These are phyloP conservation scores for Pomacea canaliculata DNA, from an alignment of 2,888 invertebrate species.

Conservation along the genomic window DNA sequence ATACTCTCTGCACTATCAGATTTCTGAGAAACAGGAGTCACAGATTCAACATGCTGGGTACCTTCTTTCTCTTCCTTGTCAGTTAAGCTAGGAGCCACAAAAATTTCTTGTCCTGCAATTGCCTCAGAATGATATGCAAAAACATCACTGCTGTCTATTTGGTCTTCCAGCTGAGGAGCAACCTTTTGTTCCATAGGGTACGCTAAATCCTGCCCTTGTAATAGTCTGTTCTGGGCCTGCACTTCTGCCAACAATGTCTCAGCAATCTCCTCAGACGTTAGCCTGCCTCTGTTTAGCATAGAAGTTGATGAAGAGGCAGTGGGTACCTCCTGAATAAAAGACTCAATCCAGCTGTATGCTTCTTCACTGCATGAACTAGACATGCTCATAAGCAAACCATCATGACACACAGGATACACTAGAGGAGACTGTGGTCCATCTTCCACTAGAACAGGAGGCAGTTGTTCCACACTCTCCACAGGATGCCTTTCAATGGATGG, in stretches of 20 bases:
- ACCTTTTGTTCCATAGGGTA: neutral
- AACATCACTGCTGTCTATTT: neutral
- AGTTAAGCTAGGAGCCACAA: neutral
- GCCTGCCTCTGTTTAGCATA: constrained; percentile 1
- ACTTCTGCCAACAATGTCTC: constrained; percentile 14
- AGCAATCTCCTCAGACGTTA: constrained; percentile 9
- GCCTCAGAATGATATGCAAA: neutral
- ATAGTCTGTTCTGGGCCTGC: neutral
- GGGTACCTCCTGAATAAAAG: constrained; percentile 13
- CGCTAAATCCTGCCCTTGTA: neutral
- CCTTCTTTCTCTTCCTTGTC: neutral
- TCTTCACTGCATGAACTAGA: constrained; percentile 10
- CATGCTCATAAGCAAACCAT: constrained; percentile 15
- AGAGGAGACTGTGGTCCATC: neutral
- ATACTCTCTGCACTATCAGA: neutral
- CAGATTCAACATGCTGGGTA: neutral
- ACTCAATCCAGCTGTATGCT: constrained; percentile 16
- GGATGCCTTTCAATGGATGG: constrained; percentile 9
- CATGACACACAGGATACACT: constrained; percentile 12
- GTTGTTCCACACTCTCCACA: constrained; percentile 2
- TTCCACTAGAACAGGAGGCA: constrained; percentile 2
- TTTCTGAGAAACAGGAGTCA: neutral
- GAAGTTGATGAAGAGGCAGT: neutral
- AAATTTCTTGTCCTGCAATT: too few relatives aligned
- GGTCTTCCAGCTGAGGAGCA: neutral